Evolutionary conservation across 1,140 invertebrate species (phyloP).

Genomic region (Euwallacea similis): DNA sequence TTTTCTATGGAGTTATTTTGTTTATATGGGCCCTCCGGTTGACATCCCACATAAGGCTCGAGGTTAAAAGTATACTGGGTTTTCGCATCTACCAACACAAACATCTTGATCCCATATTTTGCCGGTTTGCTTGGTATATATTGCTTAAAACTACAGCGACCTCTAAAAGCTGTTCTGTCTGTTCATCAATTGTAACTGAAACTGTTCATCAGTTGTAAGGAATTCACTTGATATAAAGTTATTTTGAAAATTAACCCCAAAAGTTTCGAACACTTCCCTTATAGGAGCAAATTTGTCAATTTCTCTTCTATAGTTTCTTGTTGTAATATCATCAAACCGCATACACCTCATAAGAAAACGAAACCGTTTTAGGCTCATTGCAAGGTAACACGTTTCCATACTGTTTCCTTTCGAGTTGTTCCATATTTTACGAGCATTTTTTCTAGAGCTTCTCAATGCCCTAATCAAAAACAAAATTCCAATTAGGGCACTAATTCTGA

Average conservation of each 20-base stretch:
- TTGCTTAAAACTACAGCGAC: slow-evolving; percentile 52
- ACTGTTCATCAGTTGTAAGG: slow-evolving; percentile 14
- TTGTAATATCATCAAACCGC: slow-evolving; percentile 16
- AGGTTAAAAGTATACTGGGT: slow-evolving; percentile 48
- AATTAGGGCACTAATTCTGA: slow-evolving; percentile 18
- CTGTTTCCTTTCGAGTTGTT: slow-evolving; percentile 40
- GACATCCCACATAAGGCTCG: slow-evolving; percentile 51
- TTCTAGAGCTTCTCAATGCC: slow-evolving; percentile 8
- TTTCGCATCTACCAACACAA: slow-evolving; percentile 47
- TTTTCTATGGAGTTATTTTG: slow-evolving; percentile 17
- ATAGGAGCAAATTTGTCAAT: slow-evolving; percentile 51
- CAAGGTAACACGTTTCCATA: slow-evolving; percentile 37
- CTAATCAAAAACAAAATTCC: slow-evolving; percentile 31
- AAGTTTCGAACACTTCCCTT: slow-evolving; percentile 52
- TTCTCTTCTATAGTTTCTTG: slow-evolving; percentile 11
- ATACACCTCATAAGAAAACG: slow-evolving; percentile 27
- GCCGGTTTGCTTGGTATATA: slow-evolving; percentile 54
- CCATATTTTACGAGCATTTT: slow-evolving; percentile 44
- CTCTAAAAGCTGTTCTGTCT: slow-evolving; percentile 41
- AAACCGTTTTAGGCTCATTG: slow-evolving; percentile 35
- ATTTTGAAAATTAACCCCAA: slow-evolving; percentile 33
- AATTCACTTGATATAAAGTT: slow-evolving; percentile 15
- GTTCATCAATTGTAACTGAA: too few species aligned
- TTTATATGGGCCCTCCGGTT: slow-evolving; percentile 45
- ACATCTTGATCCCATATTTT: slow-evolving; percentile 53